Percentiles rank a stretch among this genome's conserved stretches.
Evolutionary conservation across 2,888 invertebrate species (phyloP).

Genomic region (Nephrotoma guestfalica): DNA sequence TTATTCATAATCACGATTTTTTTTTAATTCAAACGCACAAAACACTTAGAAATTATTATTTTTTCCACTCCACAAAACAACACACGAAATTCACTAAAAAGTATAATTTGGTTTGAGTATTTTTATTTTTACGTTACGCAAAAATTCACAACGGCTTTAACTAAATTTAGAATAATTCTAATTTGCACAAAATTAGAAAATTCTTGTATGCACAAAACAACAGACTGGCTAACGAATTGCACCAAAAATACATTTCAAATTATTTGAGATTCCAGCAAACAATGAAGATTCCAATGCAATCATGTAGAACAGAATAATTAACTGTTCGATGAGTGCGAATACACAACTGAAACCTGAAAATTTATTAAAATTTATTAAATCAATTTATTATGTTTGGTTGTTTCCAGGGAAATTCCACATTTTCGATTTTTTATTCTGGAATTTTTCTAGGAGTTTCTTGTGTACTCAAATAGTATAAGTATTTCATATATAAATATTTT

Average conservation of each 20-base stretch:
- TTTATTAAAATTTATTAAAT: not conserved
- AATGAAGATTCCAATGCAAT: not conserved
- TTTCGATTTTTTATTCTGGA: not conserved
- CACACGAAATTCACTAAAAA: not conserved
- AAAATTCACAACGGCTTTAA: too few relatives aligned
- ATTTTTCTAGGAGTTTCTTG: not conserved
- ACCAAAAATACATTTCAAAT: not conserved
- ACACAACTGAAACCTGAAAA: not conserved
- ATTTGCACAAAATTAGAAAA: not conserved
- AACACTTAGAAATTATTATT: not conserved
- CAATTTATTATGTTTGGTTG: not conserved
- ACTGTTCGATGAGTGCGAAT: not conserved
- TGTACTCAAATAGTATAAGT: not conserved
- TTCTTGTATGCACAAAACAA: not conserved
- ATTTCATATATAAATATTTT: not conserved
- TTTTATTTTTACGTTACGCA: too few relatives aligned
- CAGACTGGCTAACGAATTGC: not conserved
- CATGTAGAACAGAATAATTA: not conserved
- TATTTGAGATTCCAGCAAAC: not conserved
- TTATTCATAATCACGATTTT: not conserved
- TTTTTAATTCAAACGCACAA: not conserved
- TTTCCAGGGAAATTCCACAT: not conserved
- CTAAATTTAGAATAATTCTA: not conserved
- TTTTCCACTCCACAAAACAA: not conserved
- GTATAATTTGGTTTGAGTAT: too few relatives aligned